Evolutionary conservation across 2,888 invertebrate species (phyloP).

Genomic region (Meandrusa payeni): DNA sequence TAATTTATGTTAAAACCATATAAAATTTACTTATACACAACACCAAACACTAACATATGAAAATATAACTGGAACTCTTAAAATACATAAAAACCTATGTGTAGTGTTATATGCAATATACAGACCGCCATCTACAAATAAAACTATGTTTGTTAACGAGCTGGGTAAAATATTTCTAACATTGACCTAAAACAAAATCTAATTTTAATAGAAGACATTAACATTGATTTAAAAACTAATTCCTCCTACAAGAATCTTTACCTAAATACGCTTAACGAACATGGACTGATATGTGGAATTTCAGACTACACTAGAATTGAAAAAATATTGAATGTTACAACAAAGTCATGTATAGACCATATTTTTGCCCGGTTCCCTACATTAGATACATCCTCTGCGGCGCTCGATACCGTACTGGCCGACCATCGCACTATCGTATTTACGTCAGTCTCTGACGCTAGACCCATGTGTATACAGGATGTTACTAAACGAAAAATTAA

Average conservation of each 20-base stretch:
- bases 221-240: constrained; percentile 24
- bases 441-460: constrained; percentile 1
- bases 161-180: constrained; percentile 17
- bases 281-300: constrained; percentile 26
- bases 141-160: constrained; percentile 26
- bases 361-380: constrained; percentile 31
- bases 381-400: constrained; percentile 27
- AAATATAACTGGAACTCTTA: constrained; percentile 24
- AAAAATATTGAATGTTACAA: constrained; percentile 23
- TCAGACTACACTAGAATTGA: constrained; percentile 28
- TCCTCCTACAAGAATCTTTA: constrained; percentile 18
- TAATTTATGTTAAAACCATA: constrained; percentile 24
- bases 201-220: constrained; percentile 18
- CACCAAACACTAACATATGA: constrained; percentile 25
- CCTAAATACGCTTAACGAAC: constrained; percentile 18
- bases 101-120: constrained; percentile 25
- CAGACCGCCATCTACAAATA: constrained; percentile 24
- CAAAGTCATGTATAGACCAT: constrained; percentile 32
- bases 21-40: constrained; percentile 18
- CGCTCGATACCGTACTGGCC: constrained; percentile 20
- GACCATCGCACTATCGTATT: constrained; percentile 19
- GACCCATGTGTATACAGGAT: constrained; percentile 8
- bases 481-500: constrained; percentile 11
- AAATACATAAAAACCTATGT: constrained; percentile 11
- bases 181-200: constrained; percentile 11